Evolutionary conservation across 2,113 vertebrate species (phyloP).

Genomic region (Salvelinus alpinus): DNA sequence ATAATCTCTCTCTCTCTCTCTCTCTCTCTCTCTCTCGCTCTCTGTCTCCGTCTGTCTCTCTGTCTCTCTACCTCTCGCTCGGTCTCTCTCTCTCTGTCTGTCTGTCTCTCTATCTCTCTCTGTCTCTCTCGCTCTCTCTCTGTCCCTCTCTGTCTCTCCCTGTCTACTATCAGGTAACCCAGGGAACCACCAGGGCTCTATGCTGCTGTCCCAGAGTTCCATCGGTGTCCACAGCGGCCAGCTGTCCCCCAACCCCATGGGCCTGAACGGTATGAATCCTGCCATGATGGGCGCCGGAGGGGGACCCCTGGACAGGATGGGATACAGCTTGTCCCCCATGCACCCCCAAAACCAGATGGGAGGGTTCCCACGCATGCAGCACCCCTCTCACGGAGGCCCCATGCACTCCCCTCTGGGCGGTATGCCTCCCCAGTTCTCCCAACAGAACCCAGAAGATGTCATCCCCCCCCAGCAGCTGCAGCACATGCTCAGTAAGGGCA

Average conservation of each 20-base stretch:
- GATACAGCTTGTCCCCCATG: conserved; percentile 82
- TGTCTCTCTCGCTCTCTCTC: too few species aligned
- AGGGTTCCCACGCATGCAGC: conserved; percentile 76
- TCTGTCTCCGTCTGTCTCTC: too few species aligned
- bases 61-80: too few species aligned
- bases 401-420: conserved; percentile 71
- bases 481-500: conserved; percentile 84
- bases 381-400: conserved; percentile 70
- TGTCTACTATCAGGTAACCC: conserved; percentile 78
- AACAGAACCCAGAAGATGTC: conserved; percentile 79
- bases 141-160: too few species aligned
- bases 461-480: conserved; percentile 83
- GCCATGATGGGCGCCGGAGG: conserved; percentile 79
- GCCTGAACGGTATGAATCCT: conserved; percentile 84
- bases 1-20: too few species aligned
- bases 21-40: too few species aligned
- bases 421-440: conserved; percentile 76
- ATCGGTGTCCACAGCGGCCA: conserved; percentile 80
- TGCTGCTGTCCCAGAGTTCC: conserved; percentile 83
- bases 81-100: too few species aligned
- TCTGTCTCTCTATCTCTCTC: too few species aligned
- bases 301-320: conserved; percentile 78
- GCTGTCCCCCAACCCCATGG: conserved; percentile 87
- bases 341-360: conserved; percentile 81
- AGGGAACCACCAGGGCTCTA: conserved; percentile 78